A percentile compares a stretch with the other conserved stretches of the same genome.
Conservation (phyloP, 2,113 vertebrate species). For the Otolemur garnettii region DNA sequence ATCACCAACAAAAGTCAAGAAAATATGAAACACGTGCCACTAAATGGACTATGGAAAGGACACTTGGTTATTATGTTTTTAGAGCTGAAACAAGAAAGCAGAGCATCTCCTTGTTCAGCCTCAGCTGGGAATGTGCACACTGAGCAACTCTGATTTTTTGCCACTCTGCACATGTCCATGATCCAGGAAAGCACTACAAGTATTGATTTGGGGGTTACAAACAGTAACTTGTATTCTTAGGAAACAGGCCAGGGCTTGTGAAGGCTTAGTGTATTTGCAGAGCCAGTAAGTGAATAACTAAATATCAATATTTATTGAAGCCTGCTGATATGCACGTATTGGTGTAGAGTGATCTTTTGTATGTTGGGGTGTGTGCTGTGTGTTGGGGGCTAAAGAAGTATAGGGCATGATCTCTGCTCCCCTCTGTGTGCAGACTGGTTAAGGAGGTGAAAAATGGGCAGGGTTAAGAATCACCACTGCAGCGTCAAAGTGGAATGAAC, state of each 20-base stretch:
- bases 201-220: not conserved
- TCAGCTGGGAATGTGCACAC: not conserved
- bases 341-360: not conserved
- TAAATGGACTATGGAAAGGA: not conserved
- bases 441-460: not conserved
- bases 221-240: not conserved
- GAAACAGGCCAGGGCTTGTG: not conserved
- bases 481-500: not conserved
- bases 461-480: not conserved
- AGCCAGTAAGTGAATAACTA: not conserved
- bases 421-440: not conserved
- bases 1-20: not conserved
- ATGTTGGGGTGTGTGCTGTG: not conserved
- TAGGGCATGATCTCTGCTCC: not conserved
- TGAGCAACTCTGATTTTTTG: not conserved
- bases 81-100: not conserved
- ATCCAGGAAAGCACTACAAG: not conserved
- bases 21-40: not conserved
- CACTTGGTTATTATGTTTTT: not conserved
- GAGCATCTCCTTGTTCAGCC: not conserved
- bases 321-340: not conserved
- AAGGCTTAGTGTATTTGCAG: constrained; percentile 44
- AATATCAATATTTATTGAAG: constrained; percentile 61
- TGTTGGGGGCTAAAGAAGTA: not conserved
- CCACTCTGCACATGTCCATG: not conserved